Evolutionary conservation across 2,888 invertebrate genomes (phyloP).

Genomic region (Eristalis pertinax): DNA sequence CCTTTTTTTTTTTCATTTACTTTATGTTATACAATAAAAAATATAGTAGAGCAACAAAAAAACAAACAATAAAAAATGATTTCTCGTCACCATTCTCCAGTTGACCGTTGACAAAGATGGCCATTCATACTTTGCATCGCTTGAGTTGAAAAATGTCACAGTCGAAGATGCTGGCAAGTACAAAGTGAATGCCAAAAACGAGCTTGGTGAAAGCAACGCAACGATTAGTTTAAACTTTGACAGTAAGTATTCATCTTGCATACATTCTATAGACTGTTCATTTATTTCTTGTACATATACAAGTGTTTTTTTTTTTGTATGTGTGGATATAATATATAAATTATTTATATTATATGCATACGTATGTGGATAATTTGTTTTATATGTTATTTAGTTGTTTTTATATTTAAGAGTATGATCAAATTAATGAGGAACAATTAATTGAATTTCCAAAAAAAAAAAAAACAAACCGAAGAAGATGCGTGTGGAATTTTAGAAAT

Average conservation of each 20-base stretch:
- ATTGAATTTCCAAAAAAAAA: not conserved
- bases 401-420: not conserved
- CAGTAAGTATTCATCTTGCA: conserved; percentile 87
- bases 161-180: conserved; percentile 99
- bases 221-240: conserved; percentile 98
- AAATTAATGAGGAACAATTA: not conserved
- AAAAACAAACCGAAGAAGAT: too few species aligned
- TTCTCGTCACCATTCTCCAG: conserved; percentile 82
- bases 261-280: not conserved
- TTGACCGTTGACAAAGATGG: conserved; percentile 94
- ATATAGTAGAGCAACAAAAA: too few species aligned
- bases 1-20: not conserved
- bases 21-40: too few species aligned
- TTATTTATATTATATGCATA: too few species aligned
- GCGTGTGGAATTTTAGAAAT: not conserved
- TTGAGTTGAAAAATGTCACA: conserved; percentile 96
- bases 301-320: too few species aligned
- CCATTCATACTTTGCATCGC: conserved; percentile 95
- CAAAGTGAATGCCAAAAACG: conserved; percentile 98
- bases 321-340: too few species aligned
- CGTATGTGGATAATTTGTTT: too few species aligned
- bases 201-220: conserved; percentile 98
- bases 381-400: too few species aligned
- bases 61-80: not conserved
- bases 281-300: not conserved